Evolutionary conservation across 2,113 vertebrate species (phyloP).

Genomic region (Daphoenositta chrysoptera): DNA sequence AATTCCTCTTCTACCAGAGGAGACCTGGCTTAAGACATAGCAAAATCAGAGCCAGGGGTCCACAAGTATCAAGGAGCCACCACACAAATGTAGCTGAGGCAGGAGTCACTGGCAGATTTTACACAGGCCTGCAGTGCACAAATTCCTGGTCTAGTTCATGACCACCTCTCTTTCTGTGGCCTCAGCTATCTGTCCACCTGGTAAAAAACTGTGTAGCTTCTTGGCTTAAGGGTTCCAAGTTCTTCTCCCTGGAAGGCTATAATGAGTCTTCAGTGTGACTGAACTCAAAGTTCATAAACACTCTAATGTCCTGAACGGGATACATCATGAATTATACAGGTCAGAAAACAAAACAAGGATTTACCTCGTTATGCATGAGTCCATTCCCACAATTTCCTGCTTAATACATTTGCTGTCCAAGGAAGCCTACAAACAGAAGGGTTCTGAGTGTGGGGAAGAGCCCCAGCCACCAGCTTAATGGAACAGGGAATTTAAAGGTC

Average conservation of each 20-base stretch:
- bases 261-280: background rate
- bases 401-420: background rate
- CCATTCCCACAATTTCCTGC: background rate
- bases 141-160: background rate
- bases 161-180: background rate
- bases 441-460: background rate
- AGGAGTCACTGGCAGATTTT: background rate
- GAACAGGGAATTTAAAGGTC: background rate
- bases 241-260: background rate
- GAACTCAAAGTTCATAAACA: background rate
- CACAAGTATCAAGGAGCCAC: background rate
- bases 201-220: background rate
- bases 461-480: rapidly evolving
- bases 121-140: background rate
- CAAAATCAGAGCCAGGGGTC: too few species aligned
- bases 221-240: background rate
- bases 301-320: background rate
- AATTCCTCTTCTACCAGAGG: too few species aligned
- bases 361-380: background rate
- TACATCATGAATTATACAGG: background rate
- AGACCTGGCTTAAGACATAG: too few species aligned
- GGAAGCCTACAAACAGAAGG: background rate
- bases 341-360: background rate
- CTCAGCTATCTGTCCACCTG: background rate
- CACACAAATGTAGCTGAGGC: background rate